A percentile compares a stretch with the other conserved stretches of the same genome.
Conservation (phyloP, 2,888 invertebrate species). For the Lamellibrachia columna region DNA sequence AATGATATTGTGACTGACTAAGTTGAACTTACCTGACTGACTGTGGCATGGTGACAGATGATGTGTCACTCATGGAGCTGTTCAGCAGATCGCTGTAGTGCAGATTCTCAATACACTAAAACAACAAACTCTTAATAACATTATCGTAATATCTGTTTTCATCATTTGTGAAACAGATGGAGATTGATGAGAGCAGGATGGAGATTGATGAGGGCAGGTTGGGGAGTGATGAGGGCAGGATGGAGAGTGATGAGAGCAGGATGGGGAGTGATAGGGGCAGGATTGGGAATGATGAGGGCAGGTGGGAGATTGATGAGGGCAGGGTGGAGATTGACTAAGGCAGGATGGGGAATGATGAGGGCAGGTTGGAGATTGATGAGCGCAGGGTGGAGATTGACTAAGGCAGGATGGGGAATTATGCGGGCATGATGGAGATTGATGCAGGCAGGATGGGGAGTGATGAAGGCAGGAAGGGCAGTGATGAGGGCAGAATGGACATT, state of each 20-base stretch:
- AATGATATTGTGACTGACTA: background rate
- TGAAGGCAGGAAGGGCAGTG: background rate
- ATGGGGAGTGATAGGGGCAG: background rate
- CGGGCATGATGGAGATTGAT: background rate
- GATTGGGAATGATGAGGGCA: background rate
- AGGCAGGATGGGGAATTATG: background rate
- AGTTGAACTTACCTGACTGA: conserved; percentile 70
- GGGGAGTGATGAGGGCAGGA: background rate
- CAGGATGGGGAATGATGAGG: background rate
- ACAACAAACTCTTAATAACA: conserved; percentile 35
- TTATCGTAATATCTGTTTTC: too few relatives aligned
- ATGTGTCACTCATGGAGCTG: conserved; percentile 75
- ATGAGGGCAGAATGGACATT: background rate
- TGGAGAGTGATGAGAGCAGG: background rate
- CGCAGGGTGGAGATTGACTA: background rate
- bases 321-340: background rate
- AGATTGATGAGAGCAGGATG: too few relatives aligned
- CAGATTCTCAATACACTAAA: conserved; percentile 87
- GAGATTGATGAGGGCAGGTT: background rate
- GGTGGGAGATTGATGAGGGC: background rate
- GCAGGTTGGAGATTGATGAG: background rate
- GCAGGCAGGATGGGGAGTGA: background rate
- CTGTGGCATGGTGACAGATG: conserved; percentile 80
- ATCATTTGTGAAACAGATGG: too few relatives aligned
- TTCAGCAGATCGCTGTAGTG: conserved; percentile 87